Evolutionary conservation across 1,140 invertebrate genomes (phyloP), one percentile per base, ranked within the genome.

Genomic region (Aplysia californica): DNA sequence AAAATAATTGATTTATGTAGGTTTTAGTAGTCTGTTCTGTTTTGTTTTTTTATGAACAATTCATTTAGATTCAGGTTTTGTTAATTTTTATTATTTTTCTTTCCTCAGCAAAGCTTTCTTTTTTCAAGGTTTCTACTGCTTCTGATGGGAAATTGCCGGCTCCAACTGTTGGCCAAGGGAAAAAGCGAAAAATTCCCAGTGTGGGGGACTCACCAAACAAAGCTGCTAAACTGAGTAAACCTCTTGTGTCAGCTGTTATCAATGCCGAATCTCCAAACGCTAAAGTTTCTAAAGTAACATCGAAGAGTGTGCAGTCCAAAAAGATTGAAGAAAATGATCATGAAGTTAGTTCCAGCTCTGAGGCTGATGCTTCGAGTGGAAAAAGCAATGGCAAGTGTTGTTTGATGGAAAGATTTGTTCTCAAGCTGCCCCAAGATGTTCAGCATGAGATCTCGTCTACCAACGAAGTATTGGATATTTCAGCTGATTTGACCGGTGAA

Each of bases 311-410:
- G 33, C 15, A 10, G 2, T 23, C 10, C 26, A 3, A 71, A 31
- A n/a, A n/a, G 6, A 15, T 1, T 61, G 70, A 73, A 29, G 58
- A 33, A 6, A 73, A 61, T 59, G 56, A 38, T 50, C n/a, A 73
- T 39, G 70, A 73, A 55, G 70, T 73, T 23, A 73, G 70, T 41
- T 73, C 70, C 15, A 59, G 55, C 35, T 73, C 70, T 59, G 70
- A 73, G 44, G 70, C 70, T 10, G 69, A 71, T n/a, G 23, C 69
- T 20, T 36, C 31, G 0, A n/a, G 2, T 5, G 29, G n/a, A 18
- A 73, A 73, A 73, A 29, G 4, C n/a, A 61, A 39, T 73, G 70
- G 55, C 36, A 73, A 61, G 21, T 66, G 64, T 35, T 66, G 64
- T 35, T 58, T 71, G 15, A 31, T 73, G 56, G 70, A 73, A n/a